A percentile compares a stretch with the other conserved stretches of the same genome.
These are phyloP conservation scores for Eutolmus rufibarbis DNA, from an alignment of 2,888 invertebrate species.

Conservation along the genomic window DNA sequence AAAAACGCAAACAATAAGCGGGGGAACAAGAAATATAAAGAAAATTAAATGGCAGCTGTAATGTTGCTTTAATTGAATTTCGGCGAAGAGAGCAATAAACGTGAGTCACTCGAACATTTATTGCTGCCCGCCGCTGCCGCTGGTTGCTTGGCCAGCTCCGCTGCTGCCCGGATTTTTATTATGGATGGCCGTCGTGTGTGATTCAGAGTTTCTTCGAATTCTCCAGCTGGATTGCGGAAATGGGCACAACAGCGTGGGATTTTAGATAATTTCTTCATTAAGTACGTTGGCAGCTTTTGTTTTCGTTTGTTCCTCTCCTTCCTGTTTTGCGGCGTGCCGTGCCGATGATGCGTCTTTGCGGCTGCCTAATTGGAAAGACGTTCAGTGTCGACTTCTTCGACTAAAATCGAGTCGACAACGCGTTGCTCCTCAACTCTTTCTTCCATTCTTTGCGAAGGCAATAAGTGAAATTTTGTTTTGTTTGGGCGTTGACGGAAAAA, in stretches of 20 bases:
- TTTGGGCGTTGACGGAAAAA: not conserved
- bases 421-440: not conserved
- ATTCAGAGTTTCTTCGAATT: constrained; percentile 19
- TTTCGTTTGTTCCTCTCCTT: not conserved
- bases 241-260: not conserved
- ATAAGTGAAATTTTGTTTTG: not conserved
- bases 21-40: not conserved
- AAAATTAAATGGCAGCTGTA: not conserved
- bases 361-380: not conserved
- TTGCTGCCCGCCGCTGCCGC: not conserved
- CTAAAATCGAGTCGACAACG: not conserved
- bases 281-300: not conserved
- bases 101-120: not conserved
- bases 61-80: not conserved
- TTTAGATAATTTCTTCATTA: not conserved
- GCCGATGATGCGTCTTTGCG: not conserved
- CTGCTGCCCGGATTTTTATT: not conserved
- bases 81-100: not conserved
- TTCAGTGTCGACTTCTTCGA: not conserved
- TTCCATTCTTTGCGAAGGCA: not conserved
- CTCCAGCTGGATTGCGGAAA: constrained; percentile 14
- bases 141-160: not conserved
- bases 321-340: not conserved
- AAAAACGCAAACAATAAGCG: not conserved
- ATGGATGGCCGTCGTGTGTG: not conserved